Conservation (phyloP, 1,140 invertebrate species). For the Leguminivora glycinivorella region DNA sequence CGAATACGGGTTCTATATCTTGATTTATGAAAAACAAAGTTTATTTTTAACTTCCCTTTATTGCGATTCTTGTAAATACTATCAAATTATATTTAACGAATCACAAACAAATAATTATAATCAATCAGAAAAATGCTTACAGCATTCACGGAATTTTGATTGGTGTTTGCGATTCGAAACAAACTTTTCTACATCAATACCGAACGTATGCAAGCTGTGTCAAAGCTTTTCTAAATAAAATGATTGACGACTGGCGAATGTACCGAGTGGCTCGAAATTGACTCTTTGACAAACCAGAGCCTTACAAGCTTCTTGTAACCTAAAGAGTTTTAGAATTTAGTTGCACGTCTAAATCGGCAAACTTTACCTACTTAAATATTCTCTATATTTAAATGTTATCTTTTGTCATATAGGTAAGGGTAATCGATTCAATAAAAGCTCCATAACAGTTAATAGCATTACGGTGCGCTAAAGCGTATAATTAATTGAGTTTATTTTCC, state of each 20-base stretch:
- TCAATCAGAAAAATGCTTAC: conserved; percentile 5
- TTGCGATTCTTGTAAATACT: background rate
- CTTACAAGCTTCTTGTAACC: background rate
- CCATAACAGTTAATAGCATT: background rate
- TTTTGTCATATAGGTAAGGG: background rate
- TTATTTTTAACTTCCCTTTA: background rate
- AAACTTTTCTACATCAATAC: background rate
- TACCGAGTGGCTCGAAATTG: background rate
- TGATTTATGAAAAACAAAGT: too few species aligned
- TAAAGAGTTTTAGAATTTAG: too few species aligned
- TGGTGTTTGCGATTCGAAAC: background rate
- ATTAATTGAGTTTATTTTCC: background rate
- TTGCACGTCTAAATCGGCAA: too few species aligned
- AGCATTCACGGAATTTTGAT: background rate
- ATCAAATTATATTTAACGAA: too few species aligned
- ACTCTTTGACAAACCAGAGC: background rate
- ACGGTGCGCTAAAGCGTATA: conserved; percentile 4
- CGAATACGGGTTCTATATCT: background rate
- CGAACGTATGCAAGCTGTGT: background rate
- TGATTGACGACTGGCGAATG: too few species aligned
- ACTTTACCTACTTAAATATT: too few species aligned
- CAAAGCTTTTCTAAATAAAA: background rate
- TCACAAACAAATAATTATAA: background rate
- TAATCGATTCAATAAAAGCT: background rate
- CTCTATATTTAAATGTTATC: background rate